Evolutionary conservation across 2,888 invertebrate genomes (phyloP).

Genomic region (Candidula unifasciata): DNA sequence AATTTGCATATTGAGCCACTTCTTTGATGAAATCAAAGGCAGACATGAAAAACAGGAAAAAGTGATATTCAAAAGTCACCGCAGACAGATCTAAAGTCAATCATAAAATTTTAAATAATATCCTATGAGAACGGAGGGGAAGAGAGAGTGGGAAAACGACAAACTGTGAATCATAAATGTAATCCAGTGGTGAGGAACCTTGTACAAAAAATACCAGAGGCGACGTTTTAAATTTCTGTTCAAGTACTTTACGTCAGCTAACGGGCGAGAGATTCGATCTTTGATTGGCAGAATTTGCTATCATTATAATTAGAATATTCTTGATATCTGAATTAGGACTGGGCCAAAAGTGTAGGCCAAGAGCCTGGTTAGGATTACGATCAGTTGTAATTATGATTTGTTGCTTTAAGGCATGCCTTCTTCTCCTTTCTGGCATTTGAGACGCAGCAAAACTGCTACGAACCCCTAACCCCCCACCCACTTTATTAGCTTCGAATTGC

Average conservation of each 20-base stretch:
- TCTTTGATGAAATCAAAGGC: too few species aligned
- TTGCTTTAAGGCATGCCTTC: not conserved
- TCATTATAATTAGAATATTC: constrained; percentile 3
- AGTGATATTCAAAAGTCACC: too few species aligned
- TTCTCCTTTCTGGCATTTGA: not conserved
- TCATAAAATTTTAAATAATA: too few species aligned
- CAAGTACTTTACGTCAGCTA: not conserved
- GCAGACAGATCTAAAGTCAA: too few species aligned
- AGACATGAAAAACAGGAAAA: too few species aligned
- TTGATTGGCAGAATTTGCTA: constrained; percentile 12
- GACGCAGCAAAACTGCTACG: not conserved
- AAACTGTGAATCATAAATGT: too few species aligned
- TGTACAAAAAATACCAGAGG: not conserved
- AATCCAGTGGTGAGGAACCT: too few species aligned
- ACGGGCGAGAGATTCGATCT: constrained; percentile 3
- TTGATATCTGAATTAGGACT: not conserved
- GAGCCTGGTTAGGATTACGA: constrained; percentile 4
- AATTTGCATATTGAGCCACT: too few species aligned
- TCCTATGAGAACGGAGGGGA: too few species aligned
- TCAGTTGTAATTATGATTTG: constrained; percentile 32
- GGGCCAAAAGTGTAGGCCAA: not conserved
- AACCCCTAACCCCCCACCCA: not conserved
- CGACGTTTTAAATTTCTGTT: not conserved
- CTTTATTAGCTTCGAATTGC: not conserved
- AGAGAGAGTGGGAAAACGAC: too few species aligned